phyloP scores from a whole-genome alignment of 1,140 invertebrate genomes.

The Drusus annulatus region DNA sequence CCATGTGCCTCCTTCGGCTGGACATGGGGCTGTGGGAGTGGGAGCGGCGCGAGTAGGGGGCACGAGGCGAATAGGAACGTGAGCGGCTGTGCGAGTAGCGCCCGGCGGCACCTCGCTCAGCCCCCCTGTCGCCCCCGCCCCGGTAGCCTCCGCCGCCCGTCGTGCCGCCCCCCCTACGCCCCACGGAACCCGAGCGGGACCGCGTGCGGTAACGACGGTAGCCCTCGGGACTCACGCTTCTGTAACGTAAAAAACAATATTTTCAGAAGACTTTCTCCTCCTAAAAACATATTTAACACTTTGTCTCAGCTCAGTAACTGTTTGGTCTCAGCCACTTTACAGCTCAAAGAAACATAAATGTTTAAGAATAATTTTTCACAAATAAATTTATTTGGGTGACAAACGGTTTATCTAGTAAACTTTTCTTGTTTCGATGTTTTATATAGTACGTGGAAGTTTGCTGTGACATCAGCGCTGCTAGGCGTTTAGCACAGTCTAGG shows the following conservation, averaged over 20 bases:
- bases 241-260: not conserved
- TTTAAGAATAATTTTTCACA: no score
- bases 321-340: no score
- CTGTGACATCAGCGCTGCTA: no score
- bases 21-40: constrained; percentile 71
- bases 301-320: no score
- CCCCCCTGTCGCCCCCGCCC: constrained; percentile 31
- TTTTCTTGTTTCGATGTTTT: no score
- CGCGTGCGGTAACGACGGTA: constrained; percentile 47
- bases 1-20: constrained; percentile 65
- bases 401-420: no score
- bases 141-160: constrained; percentile 36
- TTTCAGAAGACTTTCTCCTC: no score
- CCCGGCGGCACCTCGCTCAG: constrained; percentile 55
- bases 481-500: no score
- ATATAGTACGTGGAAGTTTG: no score
- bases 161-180: constrained; percentile 29
- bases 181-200: constrained; percentile 42
- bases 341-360: no score
- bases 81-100: constrained; percentile 65
- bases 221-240: constrained; percentile 29
- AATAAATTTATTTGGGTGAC: no score
- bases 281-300: no score
- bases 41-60: constrained; percentile 65
- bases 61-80: constrained; percentile 67